These are phyloP conservation scores for Orycteropus afer DNA, from an alignment of 2,113 vertebrate species.

Conservation along the genomic window DNA sequence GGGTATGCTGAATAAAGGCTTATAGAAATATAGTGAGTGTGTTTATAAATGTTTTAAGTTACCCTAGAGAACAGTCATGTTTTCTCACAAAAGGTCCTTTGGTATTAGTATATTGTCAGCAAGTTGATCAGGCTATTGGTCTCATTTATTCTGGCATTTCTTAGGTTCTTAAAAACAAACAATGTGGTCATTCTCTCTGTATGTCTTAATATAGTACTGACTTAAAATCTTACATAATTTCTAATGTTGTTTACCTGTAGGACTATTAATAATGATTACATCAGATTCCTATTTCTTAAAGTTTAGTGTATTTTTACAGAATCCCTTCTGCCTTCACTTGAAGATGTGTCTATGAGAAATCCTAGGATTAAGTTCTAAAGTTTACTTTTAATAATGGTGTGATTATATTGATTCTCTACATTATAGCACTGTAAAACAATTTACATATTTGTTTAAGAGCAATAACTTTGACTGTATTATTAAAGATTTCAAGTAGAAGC, in stretches of 20 bases:
- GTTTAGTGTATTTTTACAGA: background rate
- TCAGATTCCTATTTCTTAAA: conserved; percentile 50
- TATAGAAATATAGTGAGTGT: background rate
- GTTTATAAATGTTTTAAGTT: conserved; percentile 19
- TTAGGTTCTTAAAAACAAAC: conserved; percentile 22
- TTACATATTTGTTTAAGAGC: conserved; percentile 44
- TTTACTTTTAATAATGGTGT: conserved; percentile 54
- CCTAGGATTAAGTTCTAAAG: conserved; percentile 8
- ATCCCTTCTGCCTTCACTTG: background rate
- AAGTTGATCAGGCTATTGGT: conserved; percentile 31
- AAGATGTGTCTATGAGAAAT: conserved; percentile 13
- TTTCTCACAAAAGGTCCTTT: conserved; percentile 27
- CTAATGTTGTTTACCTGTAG: background rate
- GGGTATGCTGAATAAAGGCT: background rate
- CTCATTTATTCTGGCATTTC: conserved; percentile 11
- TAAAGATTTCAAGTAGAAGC: conserved; percentile 29
- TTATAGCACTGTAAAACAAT: background rate
- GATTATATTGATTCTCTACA: background rate
- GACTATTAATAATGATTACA: conserved; percentile 52
- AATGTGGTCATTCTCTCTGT: background rate
- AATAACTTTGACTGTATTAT: background rate
- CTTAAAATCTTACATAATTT: conserved; percentile 52
- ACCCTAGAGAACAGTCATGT: background rate
- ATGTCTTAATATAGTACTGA: conserved; percentile 39
- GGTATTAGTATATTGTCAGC: conserved; percentile 30